Percentiles rank a stretch among this genome's conserved stretches.
phyloP scores from a whole-genome alignment of 1,140 invertebrate species.

The Calliphora vicina region DNA sequence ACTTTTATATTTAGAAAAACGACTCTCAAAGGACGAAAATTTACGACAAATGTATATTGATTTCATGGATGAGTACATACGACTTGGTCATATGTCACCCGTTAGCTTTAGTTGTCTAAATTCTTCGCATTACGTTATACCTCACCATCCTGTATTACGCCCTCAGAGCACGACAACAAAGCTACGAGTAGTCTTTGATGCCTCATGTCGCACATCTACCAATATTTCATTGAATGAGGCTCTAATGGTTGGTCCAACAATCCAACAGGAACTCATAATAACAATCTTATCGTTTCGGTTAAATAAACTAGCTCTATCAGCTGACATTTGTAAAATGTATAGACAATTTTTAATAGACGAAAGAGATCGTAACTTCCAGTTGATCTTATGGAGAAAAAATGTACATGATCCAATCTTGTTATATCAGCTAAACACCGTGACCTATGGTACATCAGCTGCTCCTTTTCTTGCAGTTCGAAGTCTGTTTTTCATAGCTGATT shows the following conservation, averaged over 20 bases:
- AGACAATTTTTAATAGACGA: not conserved
- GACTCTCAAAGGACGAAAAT: not conserved
- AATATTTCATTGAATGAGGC: constrained; percentile 53
- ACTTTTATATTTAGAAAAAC: not conserved
- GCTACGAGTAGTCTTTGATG: constrained; percentile 46
- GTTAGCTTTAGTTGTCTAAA: constrained; percentile 40
- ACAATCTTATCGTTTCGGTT: constrained; percentile 42
- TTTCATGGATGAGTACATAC: constrained; percentile 36
- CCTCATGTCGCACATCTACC: no score
- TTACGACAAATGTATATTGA: not conserved
- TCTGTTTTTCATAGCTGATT: not conserved
- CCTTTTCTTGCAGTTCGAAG: not conserved
- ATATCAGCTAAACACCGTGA: not conserved
- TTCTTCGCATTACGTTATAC: constrained; percentile 40
- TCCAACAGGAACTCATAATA: constrained; percentile 44
- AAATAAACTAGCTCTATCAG: constrained; percentile 44
- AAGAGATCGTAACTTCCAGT: not conserved
- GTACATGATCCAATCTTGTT: not conserved
- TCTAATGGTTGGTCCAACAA: constrained; percentile 52
- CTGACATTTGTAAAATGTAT: constrained; percentile 37
- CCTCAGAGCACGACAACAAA: constrained; percentile 52
- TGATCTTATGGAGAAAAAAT: not conserved
- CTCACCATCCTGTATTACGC: constrained; percentile 55
- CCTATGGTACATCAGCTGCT: not conserved
- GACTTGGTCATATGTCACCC: constrained; percentile 30